Percentiles rank a stretch among this genome's conserved stretches.
Conservation (phyloP, 2,888 invertebrate species). For the Operophtera brumata region DNA sequence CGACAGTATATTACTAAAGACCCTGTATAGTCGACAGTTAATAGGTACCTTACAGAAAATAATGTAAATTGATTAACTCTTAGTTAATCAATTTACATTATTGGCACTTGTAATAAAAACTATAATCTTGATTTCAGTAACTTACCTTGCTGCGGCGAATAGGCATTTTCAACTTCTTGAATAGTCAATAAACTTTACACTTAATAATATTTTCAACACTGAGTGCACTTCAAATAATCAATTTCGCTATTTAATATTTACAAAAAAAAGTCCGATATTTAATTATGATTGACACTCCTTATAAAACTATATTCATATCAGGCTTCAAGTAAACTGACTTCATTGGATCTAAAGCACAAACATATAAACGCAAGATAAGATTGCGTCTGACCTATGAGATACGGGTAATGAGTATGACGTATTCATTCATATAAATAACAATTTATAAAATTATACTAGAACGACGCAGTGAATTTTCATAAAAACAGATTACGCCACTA, state of each 20-base stretch:
- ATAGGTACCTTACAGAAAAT: neutral
- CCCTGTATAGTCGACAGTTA: no score
- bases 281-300: slow-evolving; percentile 37
- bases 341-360: slow-evolving; percentile 71
- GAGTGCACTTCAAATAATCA: slow-evolving; percentile 30
- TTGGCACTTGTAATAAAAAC: neutral
- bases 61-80: no score
- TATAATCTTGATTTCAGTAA: neutral
- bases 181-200: slow-evolving; percentile 34
- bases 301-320: slow-evolving; percentile 58
- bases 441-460: slow-evolving; percentile 67
- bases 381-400: slow-evolving; percentile 66
- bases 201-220: slow-evolving; percentile 36
- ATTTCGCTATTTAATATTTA: slow-evolving; percentile 10
- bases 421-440: slow-evolving; percentile 65
- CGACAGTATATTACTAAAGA: no score
- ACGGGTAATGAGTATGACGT: slow-evolving; percentile 43
- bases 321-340: slow-evolving; percentile 73
- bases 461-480: slow-evolving; percentile 55
- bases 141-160: slow-evolving; percentile 74
- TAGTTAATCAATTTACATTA: no score
- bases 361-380: slow-evolving; percentile 77
- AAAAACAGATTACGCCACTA: slow-evolving; percentile 56
- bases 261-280: slow-evolving; percentile 1
- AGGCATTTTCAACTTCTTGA: slow-evolving; percentile 60